Conservation (phyloP, 2,888 invertebrate genomes). For the Rhingia campestris region DNA sequence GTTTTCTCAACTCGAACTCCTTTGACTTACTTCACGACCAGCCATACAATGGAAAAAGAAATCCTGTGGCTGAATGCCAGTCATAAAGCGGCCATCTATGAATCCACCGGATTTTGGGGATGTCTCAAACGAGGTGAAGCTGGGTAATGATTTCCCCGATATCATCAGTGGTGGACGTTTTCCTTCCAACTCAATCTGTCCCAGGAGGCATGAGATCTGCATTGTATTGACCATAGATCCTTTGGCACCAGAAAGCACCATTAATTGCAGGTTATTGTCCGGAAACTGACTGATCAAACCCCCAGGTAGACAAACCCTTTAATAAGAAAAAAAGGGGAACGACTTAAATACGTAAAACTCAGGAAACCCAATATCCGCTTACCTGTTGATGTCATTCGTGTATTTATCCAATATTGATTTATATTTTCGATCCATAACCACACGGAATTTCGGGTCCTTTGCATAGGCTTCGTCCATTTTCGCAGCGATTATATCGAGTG, state of each 20-base stretch:
- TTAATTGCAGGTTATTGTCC: slow-evolving; percentile 97
- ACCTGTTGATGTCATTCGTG: slow-evolving; percentile 95
- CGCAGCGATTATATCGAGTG: slow-evolving; percentile 85
- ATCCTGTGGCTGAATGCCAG: slow-evolving; percentile 98
- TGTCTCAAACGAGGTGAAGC: slow-evolving; percentile 93
- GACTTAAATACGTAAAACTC: background rate
- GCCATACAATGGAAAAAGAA: slow-evolving; percentile 99
- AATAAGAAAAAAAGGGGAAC: slow-evolving; percentile 7
- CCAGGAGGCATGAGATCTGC: slow-evolving; percentile 98
- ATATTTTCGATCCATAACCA: slow-evolving; percentile 92
- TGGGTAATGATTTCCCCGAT: slow-evolving; percentile 92
- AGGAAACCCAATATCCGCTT: slow-evolving; percentile 68
- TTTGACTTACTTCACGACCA: slow-evolving; percentile 91
- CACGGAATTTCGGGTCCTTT: slow-evolving; percentile 89
- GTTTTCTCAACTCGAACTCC: fast-evolving
- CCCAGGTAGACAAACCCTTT: slow-evolving; percentile 89
- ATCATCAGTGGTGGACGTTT: slow-evolving; percentile 97
- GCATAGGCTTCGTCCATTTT: slow-evolving; percentile 88
- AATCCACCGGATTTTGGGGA: slow-evolving; percentile 97
- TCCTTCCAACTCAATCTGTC: slow-evolving; percentile 99
- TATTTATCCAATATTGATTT: slow-evolving; percentile 91
- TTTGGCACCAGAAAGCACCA: slow-evolving; percentile 99
- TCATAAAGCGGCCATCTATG: slow-evolving; percentile 97
- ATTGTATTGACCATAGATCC: slow-evolving; percentile 98
- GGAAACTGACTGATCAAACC: slow-evolving; percentile 95